A percentile compares a stretch with the other conserved stretches of the same genome.
These are phyloP conservation scores for Pteria penguin DNA, from an alignment of 2,888 invertebrate genomes.

Conservation along the genomic window DNA sequence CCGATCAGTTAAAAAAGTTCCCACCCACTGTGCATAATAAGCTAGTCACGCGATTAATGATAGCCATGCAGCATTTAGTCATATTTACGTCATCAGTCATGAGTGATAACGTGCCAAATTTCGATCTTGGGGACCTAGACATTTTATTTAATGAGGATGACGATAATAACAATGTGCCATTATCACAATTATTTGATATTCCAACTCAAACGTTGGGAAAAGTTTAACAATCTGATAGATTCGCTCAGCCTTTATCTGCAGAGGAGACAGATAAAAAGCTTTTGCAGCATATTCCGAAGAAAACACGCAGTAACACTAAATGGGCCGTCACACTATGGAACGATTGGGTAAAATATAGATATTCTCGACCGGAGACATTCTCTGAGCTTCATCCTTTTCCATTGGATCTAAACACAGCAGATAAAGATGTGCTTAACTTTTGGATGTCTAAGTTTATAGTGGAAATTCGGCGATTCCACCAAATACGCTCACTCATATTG, in stretches of 20 bases:
- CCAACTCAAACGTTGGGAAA: not conserved
- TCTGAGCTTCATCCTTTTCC: not conserved
- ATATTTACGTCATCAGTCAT: too few relatives aligned
- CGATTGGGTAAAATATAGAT: not conserved
- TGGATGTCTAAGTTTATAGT: not conserved
- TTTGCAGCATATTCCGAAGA: not conserved
- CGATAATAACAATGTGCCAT: too few relatives aligned
- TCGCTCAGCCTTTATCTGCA: not conserved
- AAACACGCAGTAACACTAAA: not conserved
- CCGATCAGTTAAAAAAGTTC: not conserved
- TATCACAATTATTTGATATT: not conserved
- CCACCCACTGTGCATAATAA: not conserved
- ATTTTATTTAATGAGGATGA: not conserved
- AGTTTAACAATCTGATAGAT: not conserved
- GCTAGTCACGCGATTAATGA: too few relatives aligned
- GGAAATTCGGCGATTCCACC: not conserved
- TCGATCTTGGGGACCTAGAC: not conserved
- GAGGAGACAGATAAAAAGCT: not conserved
- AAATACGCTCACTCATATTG: not conserved
- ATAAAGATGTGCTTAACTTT: not conserved
- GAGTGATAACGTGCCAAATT: too few relatives aligned
- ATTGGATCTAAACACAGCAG: not conserved
- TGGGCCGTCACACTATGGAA: not conserved
- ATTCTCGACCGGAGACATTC: not conserved
- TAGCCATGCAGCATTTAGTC: too few relatives aligned